Evolutionary conservation across 2,888 invertebrate species (phyloP).

Genomic region (Adelognathus sp.): DNA sequence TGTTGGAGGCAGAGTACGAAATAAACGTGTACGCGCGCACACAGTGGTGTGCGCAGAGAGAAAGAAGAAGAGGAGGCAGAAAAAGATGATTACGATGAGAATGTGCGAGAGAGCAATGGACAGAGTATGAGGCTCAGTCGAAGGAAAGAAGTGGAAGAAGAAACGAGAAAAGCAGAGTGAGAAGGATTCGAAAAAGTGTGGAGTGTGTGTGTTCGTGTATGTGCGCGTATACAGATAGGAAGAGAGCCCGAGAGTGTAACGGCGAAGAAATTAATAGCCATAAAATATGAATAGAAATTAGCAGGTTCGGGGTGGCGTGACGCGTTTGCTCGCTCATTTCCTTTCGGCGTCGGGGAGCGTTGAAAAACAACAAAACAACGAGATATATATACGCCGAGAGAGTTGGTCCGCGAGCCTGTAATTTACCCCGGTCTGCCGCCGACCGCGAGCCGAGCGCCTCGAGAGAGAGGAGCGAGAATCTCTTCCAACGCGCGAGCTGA

Average conservation of each 20-base stretch:
- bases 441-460: conserved; percentile 67
- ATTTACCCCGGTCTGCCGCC: conserved; percentile 81
- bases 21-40: neutral
- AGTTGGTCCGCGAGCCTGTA: conserved; percentile 79
- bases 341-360: conserved; percentile 82
- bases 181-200: no score
- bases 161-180: conserved; percentile 26
- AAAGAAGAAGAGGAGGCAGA: conserved; percentile 30
- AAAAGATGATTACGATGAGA: conserved; percentile 38
- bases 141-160: conserved; percentile 46
- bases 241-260: conserved; percentile 69
- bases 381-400: no score
- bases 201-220: no score
- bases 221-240: conserved; percentile 30
- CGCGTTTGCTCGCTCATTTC: conserved; percentile 82
- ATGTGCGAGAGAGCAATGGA: conserved; percentile 28
- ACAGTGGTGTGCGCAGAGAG: neutral
- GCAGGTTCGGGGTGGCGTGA: conserved; percentile 81
- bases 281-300: conserved; percentile 82
- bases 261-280: conserved; percentile 81
- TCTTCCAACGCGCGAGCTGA: conserved; percentile 28
- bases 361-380: conserved; percentile 82
- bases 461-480: conserved; percentile 29
- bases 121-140: conserved; percentile 41
- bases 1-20: conserved; percentile 30